phyloP scores from a whole-genome alignment of 2,113 vertebrate genomes.

The Thermophis baileyi region DNA sequence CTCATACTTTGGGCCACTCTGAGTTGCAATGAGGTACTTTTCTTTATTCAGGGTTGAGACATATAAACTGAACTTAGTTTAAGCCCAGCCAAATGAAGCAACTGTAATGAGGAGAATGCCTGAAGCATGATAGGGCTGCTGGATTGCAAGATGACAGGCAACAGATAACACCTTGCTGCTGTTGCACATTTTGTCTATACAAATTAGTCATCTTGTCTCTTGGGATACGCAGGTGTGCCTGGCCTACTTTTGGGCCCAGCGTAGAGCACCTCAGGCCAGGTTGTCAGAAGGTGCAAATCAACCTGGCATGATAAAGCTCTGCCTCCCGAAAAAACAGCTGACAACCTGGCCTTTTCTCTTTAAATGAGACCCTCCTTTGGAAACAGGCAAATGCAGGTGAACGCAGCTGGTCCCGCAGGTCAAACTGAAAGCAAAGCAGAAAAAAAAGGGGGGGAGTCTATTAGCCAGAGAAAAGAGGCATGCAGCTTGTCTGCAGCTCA shows the following conservation, averaged over 20 bases:
- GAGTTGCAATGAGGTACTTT: slow-evolving; percentile 19
- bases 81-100: slow-evolving; percentile 3
- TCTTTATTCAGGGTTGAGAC: slow-evolving; percentile 48
- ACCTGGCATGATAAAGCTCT: background rate
- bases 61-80: slow-evolving; percentile 10
- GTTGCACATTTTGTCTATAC: slow-evolving; percentile 28
- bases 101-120: slow-evolving; percentile 22
- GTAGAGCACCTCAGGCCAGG: background rate
- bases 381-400: fast-evolving
- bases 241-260: background rate
- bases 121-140: slow-evolving; percentile 33
- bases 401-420: background rate
- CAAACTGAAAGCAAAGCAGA: background rate
- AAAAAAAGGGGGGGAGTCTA: background rate
- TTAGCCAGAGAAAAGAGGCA: background rate
- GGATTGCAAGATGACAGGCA: slow-evolving; percentile 39
- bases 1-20: slow-evolving; percentile 14
- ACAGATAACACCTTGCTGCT: slow-evolving; percentile 33
- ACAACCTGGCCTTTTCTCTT: background rate
- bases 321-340: fast-evolving
- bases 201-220: slow-evolving; percentile 8
- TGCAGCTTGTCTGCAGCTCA: background rate
- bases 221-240: background rate
- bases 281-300: background rate
- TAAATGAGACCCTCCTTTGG: background rate